Conservation (phyloP, 2,113 vertebrate genomes). For the Calidris pygmaea region DNA sequence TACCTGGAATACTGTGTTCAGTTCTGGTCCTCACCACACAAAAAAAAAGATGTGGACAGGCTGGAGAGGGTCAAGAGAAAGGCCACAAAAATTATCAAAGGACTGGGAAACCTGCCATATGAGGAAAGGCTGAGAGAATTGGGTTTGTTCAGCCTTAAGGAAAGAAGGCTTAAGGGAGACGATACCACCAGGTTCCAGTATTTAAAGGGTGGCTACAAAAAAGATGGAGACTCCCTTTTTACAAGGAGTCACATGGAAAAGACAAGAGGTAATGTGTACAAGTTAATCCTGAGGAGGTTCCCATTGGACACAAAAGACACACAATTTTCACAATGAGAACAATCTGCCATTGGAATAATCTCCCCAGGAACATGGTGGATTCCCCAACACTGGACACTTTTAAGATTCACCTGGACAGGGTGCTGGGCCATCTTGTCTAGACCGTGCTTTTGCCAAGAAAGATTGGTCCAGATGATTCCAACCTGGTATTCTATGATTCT, state of each 20-base stretch:
- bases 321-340: background rate
- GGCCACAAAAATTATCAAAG: background rate
- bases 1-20: background rate
- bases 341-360: background rate
- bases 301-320: background rate
- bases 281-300: background rate
- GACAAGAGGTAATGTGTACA: background rate
- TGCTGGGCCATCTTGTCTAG: background rate
- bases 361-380: background rate
- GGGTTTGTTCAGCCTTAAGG: background rate
- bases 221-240: background rate
- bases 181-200: background rate
- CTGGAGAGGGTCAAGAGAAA: background rate
- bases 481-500: background rate
- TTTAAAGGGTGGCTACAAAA: background rate
- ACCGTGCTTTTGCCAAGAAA: background rate
- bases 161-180: background rate
- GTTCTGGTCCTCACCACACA: background rate
- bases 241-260: background rate
- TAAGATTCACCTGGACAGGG: background rate
- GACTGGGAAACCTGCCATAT: background rate
- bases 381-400: background rate
- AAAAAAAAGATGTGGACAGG: background rate
- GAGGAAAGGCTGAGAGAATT: background rate
- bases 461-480: background rate